Conservation (phyloP, 2,113 vertebrate species). For the Capra hircus region DNA sequence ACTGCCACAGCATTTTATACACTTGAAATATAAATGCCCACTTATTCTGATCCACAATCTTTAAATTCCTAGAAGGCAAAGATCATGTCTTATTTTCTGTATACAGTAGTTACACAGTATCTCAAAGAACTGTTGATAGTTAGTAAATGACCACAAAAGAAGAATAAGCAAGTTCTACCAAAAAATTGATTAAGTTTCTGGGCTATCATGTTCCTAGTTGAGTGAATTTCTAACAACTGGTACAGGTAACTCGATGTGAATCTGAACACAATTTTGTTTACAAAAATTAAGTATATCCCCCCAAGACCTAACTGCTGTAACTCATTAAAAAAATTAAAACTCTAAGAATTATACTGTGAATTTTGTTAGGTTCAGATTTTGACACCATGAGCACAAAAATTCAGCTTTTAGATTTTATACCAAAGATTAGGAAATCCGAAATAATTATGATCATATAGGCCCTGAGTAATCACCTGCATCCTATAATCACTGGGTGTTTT, state of each 20-base stretch:
- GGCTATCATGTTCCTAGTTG: neutral
- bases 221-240: neutral
- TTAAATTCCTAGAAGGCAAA: neutral
- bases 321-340: neutral
- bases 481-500: neutral
- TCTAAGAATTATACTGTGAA: neutral
- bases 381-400: neutral
- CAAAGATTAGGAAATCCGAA: neutral
- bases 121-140: neutral
- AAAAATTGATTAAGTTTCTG: neutral
- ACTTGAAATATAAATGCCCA: neutral
- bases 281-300: neutral
- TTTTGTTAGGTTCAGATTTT: neutral
- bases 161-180: neutral
- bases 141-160: neutral
- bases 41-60: neutral
- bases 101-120: neutral
- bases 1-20: neutral
- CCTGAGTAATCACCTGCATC: neutral
- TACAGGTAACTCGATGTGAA: neutral
- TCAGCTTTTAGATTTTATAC: neutral
- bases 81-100: neutral
- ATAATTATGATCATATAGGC: neutral
- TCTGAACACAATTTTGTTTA: neutral
- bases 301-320: neutral